Evolutionary conservation across 2,888 invertebrate species (phyloP).

Genomic region (Lasioglossum figueresi): DNA sequence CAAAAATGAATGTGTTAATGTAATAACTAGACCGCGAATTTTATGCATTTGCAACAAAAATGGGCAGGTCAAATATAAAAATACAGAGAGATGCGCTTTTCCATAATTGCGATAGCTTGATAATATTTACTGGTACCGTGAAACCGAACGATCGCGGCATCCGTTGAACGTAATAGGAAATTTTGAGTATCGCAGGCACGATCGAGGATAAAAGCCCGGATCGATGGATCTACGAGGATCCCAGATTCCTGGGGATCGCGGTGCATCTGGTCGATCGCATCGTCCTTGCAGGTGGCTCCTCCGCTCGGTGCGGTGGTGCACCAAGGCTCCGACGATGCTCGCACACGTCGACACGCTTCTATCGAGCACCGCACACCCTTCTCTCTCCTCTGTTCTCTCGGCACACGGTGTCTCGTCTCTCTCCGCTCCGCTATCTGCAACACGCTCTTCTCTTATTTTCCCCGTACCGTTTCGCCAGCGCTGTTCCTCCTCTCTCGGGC

Average conservation of each 20-base stretch:
- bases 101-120: too few species aligned
- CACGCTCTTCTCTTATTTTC: constrained; percentile 26
- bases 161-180: not conserved
- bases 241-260: constrained; percentile 46
- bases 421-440: not conserved
- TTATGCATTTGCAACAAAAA: too few species aligned
- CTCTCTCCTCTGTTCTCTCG: constrained; percentile 13
- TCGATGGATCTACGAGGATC: constrained; percentile 9
- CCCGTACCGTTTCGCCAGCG: constrained; percentile 36
- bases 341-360: constrained; percentile 29
- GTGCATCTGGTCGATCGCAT: constrained; percentile 42
- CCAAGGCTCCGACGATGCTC: constrained; percentile 59
- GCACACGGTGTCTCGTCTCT: not conserved
- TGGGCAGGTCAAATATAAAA: too few species aligned
- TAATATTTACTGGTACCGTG: too few species aligned
- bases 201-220: not conserved
- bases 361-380: constrained; percentile 16
- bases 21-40: too few species aligned
- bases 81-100: too few species aligned
- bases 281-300: constrained; percentile 71
- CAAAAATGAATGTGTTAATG: too few species aligned
- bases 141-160: too few species aligned
- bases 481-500: not conserved
- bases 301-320: constrained; percentile 66
- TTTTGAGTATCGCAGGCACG: not conserved